Base-by-base conservation (phyloP, 2,113 vertebrate genomes). In the Bucco capensis region DNA sequence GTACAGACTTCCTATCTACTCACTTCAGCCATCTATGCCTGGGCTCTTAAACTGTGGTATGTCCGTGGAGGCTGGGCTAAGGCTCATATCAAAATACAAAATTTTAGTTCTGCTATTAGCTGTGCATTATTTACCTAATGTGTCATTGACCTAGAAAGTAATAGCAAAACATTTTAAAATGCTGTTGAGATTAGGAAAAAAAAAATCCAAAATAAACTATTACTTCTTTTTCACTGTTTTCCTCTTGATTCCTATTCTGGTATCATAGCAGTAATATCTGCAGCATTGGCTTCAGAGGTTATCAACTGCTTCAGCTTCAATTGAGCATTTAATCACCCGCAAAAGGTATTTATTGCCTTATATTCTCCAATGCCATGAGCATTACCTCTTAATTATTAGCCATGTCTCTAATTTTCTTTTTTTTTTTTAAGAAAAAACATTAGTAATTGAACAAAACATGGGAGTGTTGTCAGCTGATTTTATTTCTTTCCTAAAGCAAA, bases 401-500 rank as follows among this genome's bases (percentile, higher is more conserved):
- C 14, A 28, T 14, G 42, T 69, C 54, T 75, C 70, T 90, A 84
- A 86, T 93, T 88, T 84, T 87, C 35, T 72, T 33, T 69, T 50
- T 62, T 5, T 60, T 74, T 94, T 83, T 33, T 24, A 58, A 38
- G 46, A n/a, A 80, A 88, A 42, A 42, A 53, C 19, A 69, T 86
- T 8, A 69, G 61, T 46, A 79, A 84, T 75, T 64, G 76, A 83
- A 86, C 22, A 81, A 92, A 95, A 71, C 61, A 56, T 44, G 31
- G 8, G 0, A 83, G 4, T 19, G 33, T 22, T 86, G 33, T 89
- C 69, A 94, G 46, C 37, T 62, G 69, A 94, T 71, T 92, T 91
- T 83, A 37, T 77, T 94, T 90, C 83, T 84, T 76, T 90, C 46
- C 56, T 86, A 80, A 67, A 93, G 56, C 56, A 92, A 83, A 93